A percentile compares a stretch with the other conserved stretches of the same genome.
phyloP scores from a whole-genome alignment of 2,113 vertebrate genomes.

The Bucco capensis region DNA sequence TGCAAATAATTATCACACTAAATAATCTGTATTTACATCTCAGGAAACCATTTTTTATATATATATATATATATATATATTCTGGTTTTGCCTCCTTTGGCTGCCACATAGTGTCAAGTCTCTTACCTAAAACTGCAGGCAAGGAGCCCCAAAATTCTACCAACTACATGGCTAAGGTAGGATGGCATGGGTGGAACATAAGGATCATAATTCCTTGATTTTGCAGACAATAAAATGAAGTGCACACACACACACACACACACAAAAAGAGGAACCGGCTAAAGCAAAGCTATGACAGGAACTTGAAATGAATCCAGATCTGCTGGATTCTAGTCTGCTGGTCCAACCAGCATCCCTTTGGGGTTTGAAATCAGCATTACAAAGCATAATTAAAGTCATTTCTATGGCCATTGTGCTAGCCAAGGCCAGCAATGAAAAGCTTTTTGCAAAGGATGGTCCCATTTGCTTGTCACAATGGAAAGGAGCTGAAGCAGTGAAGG shows the following conservation, averaged over 20 bases:
- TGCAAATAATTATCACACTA: slow-evolving; percentile 5
- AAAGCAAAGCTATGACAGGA: neutral
- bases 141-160: too few relatives aligned
- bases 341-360: neutral
- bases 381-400: neutral
- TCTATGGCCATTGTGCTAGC: neutral
- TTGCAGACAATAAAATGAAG: neutral
- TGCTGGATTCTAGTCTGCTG: neutral
- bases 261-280: neutral
- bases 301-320: neutral
- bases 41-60: neutral
- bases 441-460: neutral
- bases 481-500: neutral
- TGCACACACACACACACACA: fast-evolving
- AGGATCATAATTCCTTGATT: neutral
- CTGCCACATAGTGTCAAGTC: neutral
- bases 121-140: neutral
- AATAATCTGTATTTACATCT: neutral
- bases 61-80: too few relatives aligned
- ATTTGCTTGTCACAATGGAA: neutral
- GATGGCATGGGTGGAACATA: neutral
- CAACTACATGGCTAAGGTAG: too few relatives aligned
- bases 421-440: neutral
- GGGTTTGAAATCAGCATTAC: neutral
- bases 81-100: neutral